Base-by-base conservation (phyloP, 2,888 invertebrate genomes). In the Norana najaformis region DNA sequence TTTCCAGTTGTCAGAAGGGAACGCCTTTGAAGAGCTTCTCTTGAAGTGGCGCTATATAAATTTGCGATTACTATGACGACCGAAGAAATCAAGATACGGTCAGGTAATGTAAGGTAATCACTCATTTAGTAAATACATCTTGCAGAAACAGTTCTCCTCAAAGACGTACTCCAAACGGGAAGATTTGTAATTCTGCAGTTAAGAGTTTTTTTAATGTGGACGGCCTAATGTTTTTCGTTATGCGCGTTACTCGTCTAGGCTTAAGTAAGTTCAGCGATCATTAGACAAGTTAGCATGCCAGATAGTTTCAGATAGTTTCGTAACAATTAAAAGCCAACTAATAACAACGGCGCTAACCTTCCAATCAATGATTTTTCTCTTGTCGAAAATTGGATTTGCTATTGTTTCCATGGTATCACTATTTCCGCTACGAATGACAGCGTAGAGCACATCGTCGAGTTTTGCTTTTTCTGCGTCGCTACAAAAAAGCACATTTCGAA, bases 311-410 rank as follows among this genome's bases (percentile, higher is more conserved):
- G 23, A 53, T 53, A 30, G 18, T 47, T 53, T 30, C 30, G 53
- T 30, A 53, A 53, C 23, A 53, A 20, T 4, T 11, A 4, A 47
- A 14, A 47, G 11, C 47, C 47, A 47, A 3, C 53, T 53, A 30
- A 53, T 30, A 30, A 4, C 23, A 53, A 23, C 53, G n/a, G 34
- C 16, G 85, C 85, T 69, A 69, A 92, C 92, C 91, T 92, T 92
- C 92, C 92, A 92, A 38, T 92, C 92, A 53, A 92, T 85, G 47
- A 90, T 37, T 47, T 91, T 92, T 47, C 90, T 90, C 41, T 92
- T 89, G 39, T 90, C 92, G n/a, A 91, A 39, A 14, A 91, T 69
- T n/a, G 90, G 89, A 30, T 82, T 88, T 18, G 69, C 35, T 11
- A 91, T 88, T 30, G 36, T 3, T 18, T 69, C 88, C 3, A 90